Base-by-base conservation (phyloP, 2,888 invertebrate species). In the Leptopilina drosophilae region DNA sequence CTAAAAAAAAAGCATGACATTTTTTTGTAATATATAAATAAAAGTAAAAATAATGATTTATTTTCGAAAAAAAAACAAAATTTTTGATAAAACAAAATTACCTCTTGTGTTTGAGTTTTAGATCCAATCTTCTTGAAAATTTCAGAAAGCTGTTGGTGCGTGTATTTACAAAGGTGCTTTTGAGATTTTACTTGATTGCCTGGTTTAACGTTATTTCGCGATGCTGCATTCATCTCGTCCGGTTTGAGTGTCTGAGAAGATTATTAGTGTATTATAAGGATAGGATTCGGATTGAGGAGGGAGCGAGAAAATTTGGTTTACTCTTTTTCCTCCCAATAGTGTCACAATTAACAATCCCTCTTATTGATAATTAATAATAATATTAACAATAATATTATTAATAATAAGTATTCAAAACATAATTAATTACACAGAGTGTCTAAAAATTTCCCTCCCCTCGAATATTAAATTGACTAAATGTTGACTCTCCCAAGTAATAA, bases 81-180 rank as follows among this genome's bases (percentile, higher is more conserved):
- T 2, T 33, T 33, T 49, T 49, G 11, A 9, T 11, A 49, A 49
- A 8, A 49, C 49, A 11, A 42, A 64, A 14, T 80, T 85, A 93
- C 93, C 89, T 94, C 94, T 88, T 93, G 92, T 4, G 96, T 96
- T 82, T 96, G 96, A 83, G 97, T 96, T 92, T 97, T 97, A 69
- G 95, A 96, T 62, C 98, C 98, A 88, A 98, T 98, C 87, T 98
- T 95, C 92, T 96, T 97, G 87, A 98, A 96, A 87, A 98, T 98
- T 88, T 96, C 96, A 0, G 97, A 96, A 80, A 98, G 92, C 85
- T 96, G 95, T 84, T 97, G 97, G 88, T 98, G 97, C n/a, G 96
- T 95, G 20, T 95, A 94, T 87, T 97, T 95, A 5, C 96, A 96
- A 80, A 97, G 92, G 0, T 95, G 92, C 90, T 94, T 92, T 66